These are phyloP conservation scores for Cephalotes varians DNA, from an alignment of 2,888 invertebrate genomes.

Conservation along the genomic window DNA sequence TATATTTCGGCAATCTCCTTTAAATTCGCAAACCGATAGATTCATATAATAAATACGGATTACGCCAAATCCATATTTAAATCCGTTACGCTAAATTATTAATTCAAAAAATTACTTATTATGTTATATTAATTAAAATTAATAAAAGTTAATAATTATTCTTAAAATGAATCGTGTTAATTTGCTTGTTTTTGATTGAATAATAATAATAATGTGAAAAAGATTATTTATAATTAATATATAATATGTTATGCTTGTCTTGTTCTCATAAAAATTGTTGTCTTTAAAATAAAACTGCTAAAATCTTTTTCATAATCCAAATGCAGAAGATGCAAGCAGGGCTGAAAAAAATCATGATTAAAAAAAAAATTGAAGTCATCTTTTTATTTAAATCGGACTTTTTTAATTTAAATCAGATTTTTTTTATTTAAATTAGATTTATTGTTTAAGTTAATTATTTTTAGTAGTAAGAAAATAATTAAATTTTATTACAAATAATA, in stretches of 20 bases:
- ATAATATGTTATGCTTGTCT: too few relatives aligned
- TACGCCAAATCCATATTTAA: too few relatives aligned
- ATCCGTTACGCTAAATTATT: background rate
- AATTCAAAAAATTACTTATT: background rate
- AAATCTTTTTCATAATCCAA: background rate
- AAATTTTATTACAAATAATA: too few relatives aligned
- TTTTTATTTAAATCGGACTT: too few relatives aligned
- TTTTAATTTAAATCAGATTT: too few relatives aligned
- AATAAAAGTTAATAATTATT: conserved; percentile 5
- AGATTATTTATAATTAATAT: background rate
- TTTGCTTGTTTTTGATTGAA: background rate
- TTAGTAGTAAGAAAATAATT: too few relatives aligned
- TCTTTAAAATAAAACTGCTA: background rate
- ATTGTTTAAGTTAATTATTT: too few relatives aligned
- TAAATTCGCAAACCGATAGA: background rate
- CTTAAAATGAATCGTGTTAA: background rate
- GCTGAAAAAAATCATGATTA: too few relatives aligned
- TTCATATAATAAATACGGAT: background rate
- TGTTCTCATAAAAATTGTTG: background rate
- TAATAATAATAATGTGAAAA: background rate
- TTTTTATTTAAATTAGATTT: too few relatives aligned
- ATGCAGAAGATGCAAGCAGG: background rate
- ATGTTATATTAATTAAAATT: conserved; percentile 10
- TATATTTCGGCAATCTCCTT: background rate
- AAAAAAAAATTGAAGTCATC: too few relatives aligned